phyloP scores from a whole-genome alignment of 2,888 invertebrate species.

The Dryocosmus kuriphilus region DNA sequence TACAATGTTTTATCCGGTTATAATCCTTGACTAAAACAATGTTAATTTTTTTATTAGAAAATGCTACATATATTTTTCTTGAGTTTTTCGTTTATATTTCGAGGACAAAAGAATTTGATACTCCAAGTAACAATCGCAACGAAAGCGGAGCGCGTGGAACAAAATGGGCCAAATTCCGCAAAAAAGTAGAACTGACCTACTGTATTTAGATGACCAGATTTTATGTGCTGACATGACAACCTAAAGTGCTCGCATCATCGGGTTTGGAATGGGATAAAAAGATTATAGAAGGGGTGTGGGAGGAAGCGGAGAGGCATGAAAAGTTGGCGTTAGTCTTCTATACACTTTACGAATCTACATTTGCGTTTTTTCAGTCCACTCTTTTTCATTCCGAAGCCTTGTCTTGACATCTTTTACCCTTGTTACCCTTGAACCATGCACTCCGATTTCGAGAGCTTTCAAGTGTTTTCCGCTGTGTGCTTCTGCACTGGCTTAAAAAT shows the following conservation, averaged over 20 bases:
- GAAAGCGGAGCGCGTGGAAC: slow-evolving; percentile 35
- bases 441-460: slow-evolving; percentile 46
- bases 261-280: slow-evolving; percentile 34
- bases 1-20: no score
- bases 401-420: no score
- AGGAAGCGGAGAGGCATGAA: slow-evolving; percentile 29
- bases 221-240: slow-evolving; percentile 47
- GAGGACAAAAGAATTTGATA: not conserved
- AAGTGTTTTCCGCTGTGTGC: slow-evolving; percentile 55
- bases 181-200: slow-evolving; percentile 45
- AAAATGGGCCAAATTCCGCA: slow-evolving; percentile 48
- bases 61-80: not conserved
- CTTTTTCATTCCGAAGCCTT: slow-evolving; percentile 5
- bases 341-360: slow-evolving; percentile 46
- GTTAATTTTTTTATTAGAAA: not conserved
- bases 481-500: slow-evolving; percentile 32
- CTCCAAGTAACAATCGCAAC: slow-evolving; percentile 41
- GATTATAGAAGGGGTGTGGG: not conserved
- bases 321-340: not conserved
- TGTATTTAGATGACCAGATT: slow-evolving; percentile 46
- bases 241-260: slow-evolving; percentile 39
- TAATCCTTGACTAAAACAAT: no score
- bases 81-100: not conserved
- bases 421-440: slow-evolving; percentile 42
- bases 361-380: slow-evolving; percentile 43